phyloP scores from a whole-genome alignment of 2,113 vertebrate genomes.

The Alouatta palliata region DNA sequence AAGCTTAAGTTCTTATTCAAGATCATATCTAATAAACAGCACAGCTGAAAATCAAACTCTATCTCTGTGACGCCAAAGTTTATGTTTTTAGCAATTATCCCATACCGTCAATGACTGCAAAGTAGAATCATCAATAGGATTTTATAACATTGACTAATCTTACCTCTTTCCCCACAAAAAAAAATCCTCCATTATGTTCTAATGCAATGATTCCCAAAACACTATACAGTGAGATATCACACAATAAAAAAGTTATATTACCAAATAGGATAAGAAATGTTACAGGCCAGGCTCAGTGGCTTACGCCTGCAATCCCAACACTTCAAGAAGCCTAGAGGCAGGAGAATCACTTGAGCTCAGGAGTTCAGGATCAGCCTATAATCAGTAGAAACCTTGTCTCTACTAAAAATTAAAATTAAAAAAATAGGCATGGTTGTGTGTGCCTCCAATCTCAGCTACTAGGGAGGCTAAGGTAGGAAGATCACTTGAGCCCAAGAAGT shows the following conservation, averaged over 20 bases:
- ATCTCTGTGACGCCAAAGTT: neutral
- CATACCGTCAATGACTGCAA: neutral
- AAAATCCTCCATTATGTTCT: neutral
- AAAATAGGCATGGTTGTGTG: too few species aligned
- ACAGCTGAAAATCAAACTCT: conserved; percentile 36
- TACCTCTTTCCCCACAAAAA: neutral
- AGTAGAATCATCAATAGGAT: neutral
- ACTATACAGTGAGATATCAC: neutral
- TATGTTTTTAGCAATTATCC: neutral
- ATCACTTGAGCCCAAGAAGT: too few species aligned
- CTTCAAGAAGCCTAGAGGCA: too few species aligned
- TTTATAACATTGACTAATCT: neutral
- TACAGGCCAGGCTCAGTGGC: neutral
- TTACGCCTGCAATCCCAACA: too few species aligned
- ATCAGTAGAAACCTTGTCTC: too few species aligned
- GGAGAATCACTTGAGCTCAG: too few species aligned
- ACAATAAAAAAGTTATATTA: neutral
- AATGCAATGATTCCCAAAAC: neutral
- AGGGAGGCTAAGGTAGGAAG: too few species aligned
- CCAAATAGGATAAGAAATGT: neutral
- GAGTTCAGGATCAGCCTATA: too few species aligned
- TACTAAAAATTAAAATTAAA: too few species aligned
- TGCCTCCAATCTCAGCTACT: too few species aligned
- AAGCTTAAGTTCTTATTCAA: conserved; percentile 3
- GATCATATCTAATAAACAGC: neutral